Base-by-base conservation (phyloP, 2,797 vertebrate genomes). In the Chiroxiphia lanceolata region DNA sequence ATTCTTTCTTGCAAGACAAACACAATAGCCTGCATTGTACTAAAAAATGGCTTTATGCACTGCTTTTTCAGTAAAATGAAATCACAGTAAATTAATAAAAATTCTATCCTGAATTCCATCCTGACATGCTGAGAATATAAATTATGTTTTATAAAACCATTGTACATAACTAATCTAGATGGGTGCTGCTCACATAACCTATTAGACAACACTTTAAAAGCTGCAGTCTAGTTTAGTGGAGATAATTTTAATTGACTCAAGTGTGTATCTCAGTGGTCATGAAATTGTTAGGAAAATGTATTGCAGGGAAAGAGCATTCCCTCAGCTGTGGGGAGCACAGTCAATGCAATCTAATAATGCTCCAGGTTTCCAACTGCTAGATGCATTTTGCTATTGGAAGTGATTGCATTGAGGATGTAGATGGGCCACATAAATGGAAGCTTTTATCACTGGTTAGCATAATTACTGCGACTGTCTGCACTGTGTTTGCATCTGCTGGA, bases 211-310 rank as follows among this genome's bases (percentile, higher is more conserved):
- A 65, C 82, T 96, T 97, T 95, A 96, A 96, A 96, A 96, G 93
- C 95, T 95, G 90, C 88, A 89, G 93, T 38, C 63, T 94, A 91
- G 90, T 96, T 96, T 91, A 95, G 93, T 45, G 59, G 77, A 97
- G 96, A 97, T 97, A 95, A 96, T 97, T 96, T 97, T 97, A 97
- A 97, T 95, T 97, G 96, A 97, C 96, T 96, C 94, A 95, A 91
- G 95, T 74, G 86, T 91, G 87, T 88, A 94, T 97, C 97, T 96
- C 92, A 85, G 83, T 81, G 85, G 93, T 88, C 88, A 69, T 68
- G 95, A 96, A 93, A 95, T 94, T 95, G 93, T 97, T 95, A 94
- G 82, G 83, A 71, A 94, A 93, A 95, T 53, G 84, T 93, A 95
- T 87, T 94, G 92, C 82, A 94, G 78, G 59, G 75, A 61, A 91